Conservation (phyloP, 2,888 invertebrate species). For the Scaptomyza cyrtandrae region DNA sequence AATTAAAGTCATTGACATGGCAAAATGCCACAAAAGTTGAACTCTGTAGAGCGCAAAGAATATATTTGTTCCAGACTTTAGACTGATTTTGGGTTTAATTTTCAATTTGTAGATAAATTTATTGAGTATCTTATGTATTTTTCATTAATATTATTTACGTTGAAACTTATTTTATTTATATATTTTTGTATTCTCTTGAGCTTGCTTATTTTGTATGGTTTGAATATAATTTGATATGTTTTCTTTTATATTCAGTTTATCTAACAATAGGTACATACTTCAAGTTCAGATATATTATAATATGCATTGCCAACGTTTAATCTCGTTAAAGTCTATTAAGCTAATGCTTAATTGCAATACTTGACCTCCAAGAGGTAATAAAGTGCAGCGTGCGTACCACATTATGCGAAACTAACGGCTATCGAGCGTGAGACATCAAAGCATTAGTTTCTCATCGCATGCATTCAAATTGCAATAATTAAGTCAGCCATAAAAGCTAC, state of each 20-base stretch:
- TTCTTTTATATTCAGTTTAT: background rate
- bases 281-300: background rate
- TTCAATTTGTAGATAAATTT: background rate
- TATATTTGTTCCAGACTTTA: background rate
- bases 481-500: slow-evolving; percentile 61
- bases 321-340: background rate
- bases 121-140: background rate
- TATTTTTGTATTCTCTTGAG: too few relatives aligned
- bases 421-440: slow-evolving; percentile 29
- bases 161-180: too few relatives aligned
- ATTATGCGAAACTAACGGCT: slow-evolving; percentile 30
- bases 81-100: background rate
- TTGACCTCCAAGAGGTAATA: slow-evolving; percentile 34
- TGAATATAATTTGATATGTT: too few relatives aligned
- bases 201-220: too few relatives aligned
- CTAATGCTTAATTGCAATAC: slow-evolving; percentile 12
- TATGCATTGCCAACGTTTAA: background rate
- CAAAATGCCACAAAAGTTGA: slow-evolving; percentile 59
- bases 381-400: slow-evolving; percentile 5
- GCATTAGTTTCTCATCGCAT: slow-evolving; percentile 43
- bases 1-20: slow-evolving; percentile 51
- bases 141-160: background rate
- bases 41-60: slow-evolving; percentile 9
- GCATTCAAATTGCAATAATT: slow-evolving; percentile 71
- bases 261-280: background rate